Base-by-base conservation (phyloP, 2,113 vertebrate genomes). In the Hippocampus guttulatus region DNA sequence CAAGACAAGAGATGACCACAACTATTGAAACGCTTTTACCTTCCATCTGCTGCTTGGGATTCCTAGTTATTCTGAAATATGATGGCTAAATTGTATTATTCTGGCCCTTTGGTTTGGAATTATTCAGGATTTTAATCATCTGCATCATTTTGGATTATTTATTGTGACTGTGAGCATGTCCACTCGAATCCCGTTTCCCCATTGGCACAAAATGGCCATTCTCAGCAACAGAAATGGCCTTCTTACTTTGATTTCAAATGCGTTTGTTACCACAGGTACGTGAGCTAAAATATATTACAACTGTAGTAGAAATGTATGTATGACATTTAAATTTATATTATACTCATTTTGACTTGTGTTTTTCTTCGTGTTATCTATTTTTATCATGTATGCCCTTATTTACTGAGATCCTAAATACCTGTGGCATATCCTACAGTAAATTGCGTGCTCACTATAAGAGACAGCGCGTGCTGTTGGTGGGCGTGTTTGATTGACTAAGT, bases 131-230 rank as follows among this genome's bases (percentile, higher is more conserved):
- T 43, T 63, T 62, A 21, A 64, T 20, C 38, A 64, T 15, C 4
- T 2, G 51, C 8, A 23, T 6, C 47, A 11, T 1, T 45, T 20
- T 8, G n/a, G 65, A 51, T 67, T 18, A 49, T 58, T 60, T 65
- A 78, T 68, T 64, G 65, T 70, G 68, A 67, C 40, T 18, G 47
- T 61, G 47, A 67, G 45, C 64, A 88, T 90, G 87, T 86, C 84
- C 16, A 69, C 68, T 67, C 69, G 91, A 47, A 70, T 76, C 3
- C 27, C 85, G 67, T 71, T 87, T 49, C 79, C 88, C 65, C 78
- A 69, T 27, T 83, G 88, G 51, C 69, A 84, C 70, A 86, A 84
- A 75, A 68, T 82, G 73, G 83, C 80, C 54, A 85, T 89, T 80
- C 45, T 90, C 60, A 82, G 76, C 67, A 73, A 82, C 74, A 82